These are phyloP conservation scores for Proteles cristata DNA, from an alignment of 2,113 vertebrate species.

Conservation along the genomic window DNA sequence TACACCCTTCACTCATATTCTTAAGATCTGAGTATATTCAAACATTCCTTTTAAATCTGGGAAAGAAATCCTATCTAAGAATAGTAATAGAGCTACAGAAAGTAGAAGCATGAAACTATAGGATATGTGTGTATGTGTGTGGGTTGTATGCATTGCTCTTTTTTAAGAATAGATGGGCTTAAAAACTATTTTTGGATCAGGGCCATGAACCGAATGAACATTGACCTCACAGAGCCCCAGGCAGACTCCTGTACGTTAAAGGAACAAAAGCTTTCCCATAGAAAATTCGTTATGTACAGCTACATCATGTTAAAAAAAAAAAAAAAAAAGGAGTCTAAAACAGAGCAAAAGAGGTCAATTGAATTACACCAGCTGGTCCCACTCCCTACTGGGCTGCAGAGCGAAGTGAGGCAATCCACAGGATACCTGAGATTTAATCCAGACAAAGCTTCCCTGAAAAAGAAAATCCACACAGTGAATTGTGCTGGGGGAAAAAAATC, in stretches of 20 bases:
- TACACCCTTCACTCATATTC: background rate
- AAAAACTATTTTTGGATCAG: constrained; percentile 36
- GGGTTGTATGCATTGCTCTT: background rate
- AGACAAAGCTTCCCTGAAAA: background rate
- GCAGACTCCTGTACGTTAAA: background rate
- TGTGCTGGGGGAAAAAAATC: background rate
- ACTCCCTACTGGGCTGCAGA: background rate
- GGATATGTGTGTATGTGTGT: background rate
- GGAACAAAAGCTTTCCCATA: constrained; percentile 20
- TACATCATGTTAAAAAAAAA: background rate
- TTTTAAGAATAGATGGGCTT: background rate
- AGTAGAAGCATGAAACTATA: background rate
- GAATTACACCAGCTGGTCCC: constrained; percentile 29
- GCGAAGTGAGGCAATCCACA: background rate
- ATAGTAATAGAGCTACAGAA: background rate
- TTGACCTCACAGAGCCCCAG: background rate
- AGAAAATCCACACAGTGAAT: background rate
- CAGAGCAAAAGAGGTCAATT: constrained; percentile 24
- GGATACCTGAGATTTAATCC: background rate
- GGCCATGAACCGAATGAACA: background rate
- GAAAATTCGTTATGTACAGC: background rate
- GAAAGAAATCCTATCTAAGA: background rate
- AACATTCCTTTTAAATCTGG: background rate
- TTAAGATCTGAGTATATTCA: background rate
- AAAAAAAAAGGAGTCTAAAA: background rate